Percentiles rank a stretch among this genome's conserved stretches.
Conservation (phyloP, 2,888 invertebrate species). For the Perizoma affinitatum region DNA sequence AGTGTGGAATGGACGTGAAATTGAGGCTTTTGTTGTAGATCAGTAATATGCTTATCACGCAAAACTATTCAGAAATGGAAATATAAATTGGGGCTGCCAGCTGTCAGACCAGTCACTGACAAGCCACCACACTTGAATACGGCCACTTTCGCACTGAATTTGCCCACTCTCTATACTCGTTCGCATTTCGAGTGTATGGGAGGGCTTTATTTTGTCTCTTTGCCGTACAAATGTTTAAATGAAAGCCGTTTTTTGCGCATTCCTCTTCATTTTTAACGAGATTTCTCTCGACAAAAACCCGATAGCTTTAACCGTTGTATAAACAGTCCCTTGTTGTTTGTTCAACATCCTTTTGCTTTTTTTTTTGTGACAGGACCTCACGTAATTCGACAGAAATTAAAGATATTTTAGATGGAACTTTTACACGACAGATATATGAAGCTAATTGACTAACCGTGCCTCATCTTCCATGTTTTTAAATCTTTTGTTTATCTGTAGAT, state of each 20-base stretch:
- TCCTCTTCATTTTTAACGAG: constrained; percentile 70
- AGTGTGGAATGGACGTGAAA: constrained; percentile 1
- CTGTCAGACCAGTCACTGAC: constrained; percentile 19
- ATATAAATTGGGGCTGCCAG: constrained; percentile 42
- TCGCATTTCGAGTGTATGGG: constrained; percentile 68
- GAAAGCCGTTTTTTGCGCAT: constrained; percentile 69
- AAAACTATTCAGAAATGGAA: constrained; percentile 26
- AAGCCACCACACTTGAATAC: too few species aligned
- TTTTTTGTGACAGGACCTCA: constrained; percentile 40
- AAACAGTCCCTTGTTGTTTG: constrained; percentile 62
- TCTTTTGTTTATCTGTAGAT: constrained; percentile 26
- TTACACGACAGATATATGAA: background rate
- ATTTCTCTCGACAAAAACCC: constrained; percentile 62
- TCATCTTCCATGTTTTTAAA: too few species aligned
- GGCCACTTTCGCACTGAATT: constrained; percentile 38
- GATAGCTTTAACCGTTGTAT: constrained; percentile 71
- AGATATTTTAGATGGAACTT: constrained; percentile 13
- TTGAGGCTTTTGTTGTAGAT: background rate
- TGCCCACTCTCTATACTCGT: constrained; percentile 60
- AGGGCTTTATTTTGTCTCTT: constrained; percentile 63
- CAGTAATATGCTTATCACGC: background rate
- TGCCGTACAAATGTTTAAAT: constrained; percentile 67
- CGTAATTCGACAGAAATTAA: constrained; percentile 11
- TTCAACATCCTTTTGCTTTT: constrained; percentile 45
- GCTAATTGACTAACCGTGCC: too few species aligned